phyloP scores from a whole-genome alignment of 92 coral and sea anemone species.

The Muricea muricata region DNA sequence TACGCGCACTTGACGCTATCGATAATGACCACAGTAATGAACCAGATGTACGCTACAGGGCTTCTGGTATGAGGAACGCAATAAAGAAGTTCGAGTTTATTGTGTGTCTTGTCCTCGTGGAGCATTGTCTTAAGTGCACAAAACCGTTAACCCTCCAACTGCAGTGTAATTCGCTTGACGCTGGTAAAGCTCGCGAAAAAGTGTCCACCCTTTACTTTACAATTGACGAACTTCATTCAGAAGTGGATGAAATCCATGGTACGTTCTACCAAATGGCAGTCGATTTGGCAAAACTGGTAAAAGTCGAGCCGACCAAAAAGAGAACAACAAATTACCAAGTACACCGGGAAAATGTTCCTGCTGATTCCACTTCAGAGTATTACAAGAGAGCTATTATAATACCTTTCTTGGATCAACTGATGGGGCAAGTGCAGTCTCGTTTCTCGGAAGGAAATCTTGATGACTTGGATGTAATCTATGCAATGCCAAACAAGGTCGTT shows the following conservation, averaged over 20 bases:
- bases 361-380: conserved; percentile 38
- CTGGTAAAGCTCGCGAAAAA: too few species aligned
- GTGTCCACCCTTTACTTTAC: too few species aligned
- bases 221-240: too few species aligned
- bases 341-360: conserved; percentile 48
- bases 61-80: conserved; percentile 51
- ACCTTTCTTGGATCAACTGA: conserved; percentile 52
- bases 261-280: conserved; percentile 30
- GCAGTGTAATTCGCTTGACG: conserved; percentile 49
- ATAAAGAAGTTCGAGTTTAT: conserved; percentile 38
- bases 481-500: conserved; percentile 34
- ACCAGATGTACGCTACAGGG: conserved; percentile 52
- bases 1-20: conserved; percentile 28
- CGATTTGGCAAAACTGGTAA: background rate
- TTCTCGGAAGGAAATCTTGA: conserved; percentile 55
- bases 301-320: background rate
- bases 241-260: conserved; percentile 22
- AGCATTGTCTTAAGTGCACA: conserved; percentile 43
- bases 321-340: conserved; percentile 35
- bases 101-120: conserved; percentile 47
- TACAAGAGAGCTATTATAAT: conserved; percentile 47
- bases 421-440: conserved; percentile 49
- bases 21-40: too few species aligned
- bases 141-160: conserved; percentile 49
- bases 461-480: conserved; percentile 37